Evolutionary conservation across 2,797 vertebrate species (phyloP).

Genomic region (Manis javanica): DNA sequence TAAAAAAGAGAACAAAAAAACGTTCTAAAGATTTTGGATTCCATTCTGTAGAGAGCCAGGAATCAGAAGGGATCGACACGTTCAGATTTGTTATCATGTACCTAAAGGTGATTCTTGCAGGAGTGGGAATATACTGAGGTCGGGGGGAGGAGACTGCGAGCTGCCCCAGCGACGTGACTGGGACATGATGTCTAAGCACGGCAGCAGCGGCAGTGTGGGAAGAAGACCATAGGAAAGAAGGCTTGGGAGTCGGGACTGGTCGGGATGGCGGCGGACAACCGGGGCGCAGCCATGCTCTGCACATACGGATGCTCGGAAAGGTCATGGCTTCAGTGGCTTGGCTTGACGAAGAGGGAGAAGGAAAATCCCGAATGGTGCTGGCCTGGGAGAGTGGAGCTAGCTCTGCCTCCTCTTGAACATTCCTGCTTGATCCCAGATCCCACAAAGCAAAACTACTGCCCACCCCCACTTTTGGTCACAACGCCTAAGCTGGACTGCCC

Average conservation of each 20-base stretch:
- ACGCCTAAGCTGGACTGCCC: constrained; percentile 46
- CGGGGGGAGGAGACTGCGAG: not conserved
- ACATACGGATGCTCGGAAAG: not conserved
- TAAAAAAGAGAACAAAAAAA: not conserved
- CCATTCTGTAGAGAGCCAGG: not conserved
- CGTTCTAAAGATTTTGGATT: not conserved
- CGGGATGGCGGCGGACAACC: not conserved
- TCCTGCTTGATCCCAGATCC: not conserved
- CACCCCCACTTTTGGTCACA: not conserved
- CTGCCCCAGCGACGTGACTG: too few relatives aligned
- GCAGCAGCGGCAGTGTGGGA: fast-evolving
- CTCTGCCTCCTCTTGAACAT: not conserved
- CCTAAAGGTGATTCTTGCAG: not conserved
- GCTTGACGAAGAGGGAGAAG: not conserved
- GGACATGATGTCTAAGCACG: not conserved
- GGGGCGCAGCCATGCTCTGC: not conserved
- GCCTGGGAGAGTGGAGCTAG: not conserved
- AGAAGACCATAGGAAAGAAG: not conserved
- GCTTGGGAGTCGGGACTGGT: not conserved
- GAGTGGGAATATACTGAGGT: not conserved
- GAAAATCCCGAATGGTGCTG: not conserved
- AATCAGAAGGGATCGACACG: not conserved
- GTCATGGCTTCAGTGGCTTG: not conserved
- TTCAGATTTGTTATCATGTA: not conserved
- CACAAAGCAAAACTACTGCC: not conserved